These are phyloP conservation scores for Glossophaga mutica DNA, from an alignment of 2,797 vertebrate species.

Conservation along the genomic window DNA sequence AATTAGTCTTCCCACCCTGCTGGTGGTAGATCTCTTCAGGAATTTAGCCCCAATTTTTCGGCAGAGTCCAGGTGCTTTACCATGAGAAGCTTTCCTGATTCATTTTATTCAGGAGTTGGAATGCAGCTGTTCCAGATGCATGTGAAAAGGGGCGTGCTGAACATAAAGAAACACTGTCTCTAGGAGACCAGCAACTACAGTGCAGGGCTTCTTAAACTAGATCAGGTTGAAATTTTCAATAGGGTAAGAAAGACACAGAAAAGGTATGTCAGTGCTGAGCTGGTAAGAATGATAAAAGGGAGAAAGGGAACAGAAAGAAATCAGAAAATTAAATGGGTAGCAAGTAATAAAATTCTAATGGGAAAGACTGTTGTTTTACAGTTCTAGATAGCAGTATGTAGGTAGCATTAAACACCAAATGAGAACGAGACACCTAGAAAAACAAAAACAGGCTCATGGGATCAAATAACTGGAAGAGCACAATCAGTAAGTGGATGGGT, in stretches of 20 bases:
- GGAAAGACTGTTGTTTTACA: background rate
- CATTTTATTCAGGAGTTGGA: background rate
- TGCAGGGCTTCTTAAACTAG: background rate
- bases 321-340: background rate
- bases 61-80: conserved; percentile 32
- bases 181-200: background rate
- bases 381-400: background rate
- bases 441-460: background rate
- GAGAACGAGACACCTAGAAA: background rate
- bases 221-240: background rate
- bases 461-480: background rate
- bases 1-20: background rate
- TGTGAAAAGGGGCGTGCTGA: conserved; percentile 25
- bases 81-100: conserved; percentile 37
- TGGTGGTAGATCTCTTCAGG: conserved; percentile 9
- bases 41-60: conserved; percentile 5
- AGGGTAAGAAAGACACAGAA: background rate
- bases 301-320: background rate
- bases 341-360: background rate
- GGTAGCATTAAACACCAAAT: background rate
- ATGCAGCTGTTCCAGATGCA: conserved; percentile 48
- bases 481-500: background rate
- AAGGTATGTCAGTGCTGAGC: background rate
- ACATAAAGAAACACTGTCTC: conserved; percentile 35
- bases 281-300: background rate